Evolutionary conservation across 2,888 invertebrate species (phyloP), one percentile per base, ranked within the genome.

Genomic region (Eudasyphora cyanicolor): DNA sequence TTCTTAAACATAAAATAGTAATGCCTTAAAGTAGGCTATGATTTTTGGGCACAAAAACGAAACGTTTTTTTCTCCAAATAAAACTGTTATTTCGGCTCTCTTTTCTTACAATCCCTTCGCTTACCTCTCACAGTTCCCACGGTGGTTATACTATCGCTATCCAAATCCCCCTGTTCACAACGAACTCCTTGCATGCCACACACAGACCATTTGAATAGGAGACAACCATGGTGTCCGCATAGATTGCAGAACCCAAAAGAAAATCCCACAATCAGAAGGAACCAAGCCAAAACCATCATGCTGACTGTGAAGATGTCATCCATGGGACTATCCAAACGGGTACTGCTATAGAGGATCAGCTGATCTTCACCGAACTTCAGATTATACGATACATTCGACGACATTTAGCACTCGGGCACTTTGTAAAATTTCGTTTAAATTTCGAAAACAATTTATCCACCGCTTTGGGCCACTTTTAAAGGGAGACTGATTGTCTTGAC

Each of bases 191-290:
- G 69, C 2, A 77, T 54, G 1, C 83, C 84, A 29, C 78, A 85
- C 1, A 76, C 79, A 67, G 76, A 67, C 75, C 74, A 76, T 14
- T 79, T 78, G 32, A 71, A 81, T 1, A 76, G 29, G 67, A 78
- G 71, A 35, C 60, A 76, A 10, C 76, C 49, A 7, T 60, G 85
- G 38, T 88, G 89, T 19, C 89, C 90, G 82, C 90, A 91, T 78
- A 91, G 91, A 35, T 90, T 88, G 80, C 91, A 91, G 83, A 91
- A 91, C 85, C 91, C 91, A 64, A 91, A 86, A 49, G 89, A 88
- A 82, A 91, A 91, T 14, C 90, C 89, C 60, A 90, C 79, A 54
- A 91, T 89, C 83, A 91, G 87, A 21, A 91, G 79, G 17, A 88
- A 86, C 91, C 91, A 91, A n/a, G 91, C 91, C 69, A 86, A 76